Evolutionary conservation across 2,888 invertebrate genomes (phyloP).

Genomic region (Harpagoxenus sublaevis): DNA sequence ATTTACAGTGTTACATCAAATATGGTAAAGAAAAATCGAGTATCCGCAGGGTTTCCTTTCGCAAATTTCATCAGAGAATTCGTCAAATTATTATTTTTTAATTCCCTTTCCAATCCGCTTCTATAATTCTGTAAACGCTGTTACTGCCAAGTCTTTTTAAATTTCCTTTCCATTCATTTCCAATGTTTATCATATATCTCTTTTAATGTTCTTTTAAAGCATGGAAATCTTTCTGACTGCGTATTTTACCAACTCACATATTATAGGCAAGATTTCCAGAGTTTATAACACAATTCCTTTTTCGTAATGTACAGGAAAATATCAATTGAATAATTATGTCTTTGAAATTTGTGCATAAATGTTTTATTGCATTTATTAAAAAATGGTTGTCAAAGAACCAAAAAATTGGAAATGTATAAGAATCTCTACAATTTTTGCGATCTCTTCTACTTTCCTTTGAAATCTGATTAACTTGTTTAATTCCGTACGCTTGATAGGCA

Average conservation of each 20-base stretch:
- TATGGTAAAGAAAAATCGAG: neutral
- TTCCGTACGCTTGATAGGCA: conserved; percentile 46
- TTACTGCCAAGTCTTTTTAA: neutral
- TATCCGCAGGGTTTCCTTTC: neutral
- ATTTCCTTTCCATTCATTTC: neutral
- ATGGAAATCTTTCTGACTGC: neutral
- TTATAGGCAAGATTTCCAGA: neutral
- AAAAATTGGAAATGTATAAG: neutral
- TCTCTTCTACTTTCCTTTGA: conserved; percentile 43
- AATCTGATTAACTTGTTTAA: conserved; percentile 52
- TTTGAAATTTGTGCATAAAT: neutral
- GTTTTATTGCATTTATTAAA: conserved; percentile 10
- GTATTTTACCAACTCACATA: conserved; percentile 6
- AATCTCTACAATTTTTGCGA: conserved; percentile 15
- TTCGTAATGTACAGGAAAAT: neutral
- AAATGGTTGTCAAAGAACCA: neutral
- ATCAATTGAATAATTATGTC: neutral
- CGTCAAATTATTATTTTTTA: conserved; percentile 33
- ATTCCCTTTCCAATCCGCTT: neutral
- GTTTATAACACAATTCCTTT: conserved; percentile 4
- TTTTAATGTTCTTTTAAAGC: conserved; percentile 5
- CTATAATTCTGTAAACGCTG: conserved; percentile 12
- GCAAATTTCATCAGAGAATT: neutral
- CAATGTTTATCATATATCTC: conserved; percentile 17
- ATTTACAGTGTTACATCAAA: neutral